Base-by-base conservation (phyloP, 2,888 invertebrate species). In the Cinara cedri region DNA sequence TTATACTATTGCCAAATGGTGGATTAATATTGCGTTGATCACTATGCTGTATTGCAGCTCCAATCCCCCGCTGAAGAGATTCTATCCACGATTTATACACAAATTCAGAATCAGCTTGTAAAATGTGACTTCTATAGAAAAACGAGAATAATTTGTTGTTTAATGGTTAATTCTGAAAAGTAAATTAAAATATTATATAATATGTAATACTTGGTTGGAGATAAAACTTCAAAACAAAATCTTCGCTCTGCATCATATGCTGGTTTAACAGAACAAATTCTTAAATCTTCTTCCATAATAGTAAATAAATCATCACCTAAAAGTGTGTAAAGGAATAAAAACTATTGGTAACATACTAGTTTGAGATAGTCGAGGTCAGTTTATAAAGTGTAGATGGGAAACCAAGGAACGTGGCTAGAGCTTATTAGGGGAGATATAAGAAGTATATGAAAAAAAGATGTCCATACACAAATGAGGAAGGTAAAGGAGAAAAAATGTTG, bases 101-200 rank as follows among this genome's bases (percentile, higher is more conserved):
- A 84, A 95, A 94, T 83, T 96, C 96, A 0, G 96, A 95, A 85
- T 98, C 98, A 0, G 98, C 97, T 90, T 98, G 98, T n/a, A 98
- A 89, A 87, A 97, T 93, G 87, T 98, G 98, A 84, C 93, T 95
- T 87, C 96, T 96, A 85, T 0, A 85, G 84, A 81, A 80, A 49
- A 65, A 81, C 65, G 70, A 62, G 75, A 42, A 51, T 6, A 6
- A 76, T 24, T 66, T 49, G 68, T 65, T 55, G 14, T 44, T 54
- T 26, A 4, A 1, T 55, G 14, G 34, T 54, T 26, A 4, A 1
- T 21, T 66, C 10, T 1, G 14, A 24, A 24, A 66, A 21, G 46
- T 60, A 55, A 66, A 81, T 82, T 70, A 81, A 76, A 80, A 72
- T 44, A 72, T 62, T 74, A 81, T 55, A 55, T 78, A 65, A 68